Conservation (phyloP, 2,113 vertebrate species). For the Eretmochelys imbricata region DNA sequence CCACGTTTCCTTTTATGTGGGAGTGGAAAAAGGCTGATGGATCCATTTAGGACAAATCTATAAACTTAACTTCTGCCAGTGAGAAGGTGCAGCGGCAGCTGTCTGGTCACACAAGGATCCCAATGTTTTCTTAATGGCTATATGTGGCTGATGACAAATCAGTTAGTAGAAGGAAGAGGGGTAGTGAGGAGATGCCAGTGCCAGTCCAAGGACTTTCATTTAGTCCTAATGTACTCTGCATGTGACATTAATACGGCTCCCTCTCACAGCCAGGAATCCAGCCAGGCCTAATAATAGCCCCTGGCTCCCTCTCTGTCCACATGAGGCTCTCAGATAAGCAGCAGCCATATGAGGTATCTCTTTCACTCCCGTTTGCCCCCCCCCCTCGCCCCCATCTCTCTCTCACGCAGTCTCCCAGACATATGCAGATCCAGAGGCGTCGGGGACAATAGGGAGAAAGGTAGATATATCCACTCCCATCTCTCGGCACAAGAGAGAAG, state of each 20-base stretch:
- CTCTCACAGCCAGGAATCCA: neutral
- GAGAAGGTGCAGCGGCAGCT: neutral
- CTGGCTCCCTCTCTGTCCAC: neutral
- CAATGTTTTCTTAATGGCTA: fast-evolving
- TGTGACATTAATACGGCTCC: conserved; percentile 35
- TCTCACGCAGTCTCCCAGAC: fast-evolving
- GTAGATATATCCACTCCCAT: neutral
- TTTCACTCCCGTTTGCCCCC: neutral
- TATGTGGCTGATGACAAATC: fast-evolving
- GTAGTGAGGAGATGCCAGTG: fast-evolving
- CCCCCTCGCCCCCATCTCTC: neutral
- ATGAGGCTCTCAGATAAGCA: conserved; percentile 1
- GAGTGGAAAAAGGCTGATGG: neutral
- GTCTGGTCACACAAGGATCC: fast-evolving
- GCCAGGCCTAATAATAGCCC: conserved; percentile 27
- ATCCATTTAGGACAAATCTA: too few relatives aligned
- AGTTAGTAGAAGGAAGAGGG: neutral
- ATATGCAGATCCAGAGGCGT: fast-evolving
- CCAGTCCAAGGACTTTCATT: neutral
- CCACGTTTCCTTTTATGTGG: neutral
- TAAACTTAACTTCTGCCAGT: neutral
- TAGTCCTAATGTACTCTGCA: neutral
- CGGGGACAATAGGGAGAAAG: conserved; percentile 9
- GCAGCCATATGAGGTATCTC: neutral
- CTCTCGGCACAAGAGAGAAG: neutral